Evolutionary conservation across 1,140 invertebrate genomes (phyloP).

Genomic region (Drosophila parvula): DNA sequence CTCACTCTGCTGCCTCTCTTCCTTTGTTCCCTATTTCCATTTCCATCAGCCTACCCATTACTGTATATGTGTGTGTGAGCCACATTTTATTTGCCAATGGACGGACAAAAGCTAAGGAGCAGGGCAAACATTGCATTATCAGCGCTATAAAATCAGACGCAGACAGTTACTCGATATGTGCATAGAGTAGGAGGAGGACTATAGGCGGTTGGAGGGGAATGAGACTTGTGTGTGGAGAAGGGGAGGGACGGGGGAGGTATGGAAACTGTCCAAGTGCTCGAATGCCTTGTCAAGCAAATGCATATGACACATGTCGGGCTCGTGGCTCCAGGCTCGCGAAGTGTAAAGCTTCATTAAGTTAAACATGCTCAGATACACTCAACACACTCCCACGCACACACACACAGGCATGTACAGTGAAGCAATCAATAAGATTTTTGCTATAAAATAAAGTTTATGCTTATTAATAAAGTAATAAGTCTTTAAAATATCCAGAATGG

Average conservation of each 20-base stretch:
- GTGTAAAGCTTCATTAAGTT: conserved; percentile 68
- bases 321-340: conserved; percentile 42
- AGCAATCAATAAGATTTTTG: neutral
- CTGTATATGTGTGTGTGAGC: conserved; percentile 29
- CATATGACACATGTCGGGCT: conserved; percentile 73
- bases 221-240: neutral
- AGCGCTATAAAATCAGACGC: conserved; percentile 62
- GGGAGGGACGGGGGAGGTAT: neutral
- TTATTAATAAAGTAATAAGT: neutral
- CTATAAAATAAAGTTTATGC: neutral
- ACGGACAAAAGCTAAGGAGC: conserved; percentile 20
- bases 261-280: conserved; percentile 45
- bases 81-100: conserved; percentile 39
- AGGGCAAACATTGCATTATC: conserved; percentile 49
- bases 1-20: neutral
- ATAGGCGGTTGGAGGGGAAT: neutral
- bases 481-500: neutral
- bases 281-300: conserved; percentile 64
- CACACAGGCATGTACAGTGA: conserved; percentile 5
- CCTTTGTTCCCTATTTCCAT: neutral
- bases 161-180: conserved; percentile 66
- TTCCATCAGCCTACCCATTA: neutral
- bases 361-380: conserved; percentile 29
- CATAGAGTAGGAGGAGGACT: conserved; percentile 18
- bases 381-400: conserved; percentile 7